A percentile compares a stretch with the other conserved stretches of the same genome.
Conservation (phyloP, 1,140 invertebrate species). For the Rhyzopertha dominica region DNA sequence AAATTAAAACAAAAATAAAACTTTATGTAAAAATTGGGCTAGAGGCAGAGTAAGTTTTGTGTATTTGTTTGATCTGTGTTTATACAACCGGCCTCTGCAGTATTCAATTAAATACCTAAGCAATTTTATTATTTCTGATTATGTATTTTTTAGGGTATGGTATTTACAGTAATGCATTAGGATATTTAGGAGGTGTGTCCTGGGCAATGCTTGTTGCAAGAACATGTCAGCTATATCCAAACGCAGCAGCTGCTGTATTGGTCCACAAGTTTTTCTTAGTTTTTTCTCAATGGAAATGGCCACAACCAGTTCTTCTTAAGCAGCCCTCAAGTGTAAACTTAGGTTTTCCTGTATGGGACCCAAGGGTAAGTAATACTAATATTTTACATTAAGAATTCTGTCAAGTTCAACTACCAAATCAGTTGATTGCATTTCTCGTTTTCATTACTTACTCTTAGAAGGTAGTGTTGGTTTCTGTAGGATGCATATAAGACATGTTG, state of each 20-base stretch:
- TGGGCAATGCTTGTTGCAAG: slow-evolving; percentile 99
- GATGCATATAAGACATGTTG: too few species aligned
- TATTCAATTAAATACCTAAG: not conserved
- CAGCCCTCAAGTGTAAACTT: slow-evolving; percentile 83
- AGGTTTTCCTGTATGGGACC: slow-evolving; percentile 93
- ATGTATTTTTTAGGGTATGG: slow-evolving; percentile 70
- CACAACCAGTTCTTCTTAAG: slow-evolving; percentile 93
- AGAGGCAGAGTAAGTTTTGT: not conserved
- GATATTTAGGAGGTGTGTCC: slow-evolving; percentile 97
- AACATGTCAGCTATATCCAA: slow-evolving; percentile 98
- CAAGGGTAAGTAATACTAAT: slow-evolving; percentile 71
- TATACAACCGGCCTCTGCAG: not conserved
- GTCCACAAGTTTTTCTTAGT: slow-evolving; percentile 98
- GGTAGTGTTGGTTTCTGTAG: too few species aligned
- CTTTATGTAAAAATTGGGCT: not conserved
- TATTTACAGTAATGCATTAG: slow-evolving; percentile 97
- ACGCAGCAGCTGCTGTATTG: slow-evolving; percentile 89
- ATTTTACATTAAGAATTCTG: slow-evolving; percentile 13
- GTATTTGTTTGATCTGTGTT: slow-evolving; percentile 7
- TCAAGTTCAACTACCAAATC: slow-evolving; percentile 7
- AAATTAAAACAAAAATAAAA: too few species aligned
- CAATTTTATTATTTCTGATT: slow-evolving; percentile 22
- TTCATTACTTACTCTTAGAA: too few species aligned
- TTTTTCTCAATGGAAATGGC: slow-evolving; percentile 97
- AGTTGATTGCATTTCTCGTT: too few species aligned